phyloP scores from a whole-genome alignment of 2,113 vertebrate genomes.

The Sakesphorus luctuosus region DNA sequence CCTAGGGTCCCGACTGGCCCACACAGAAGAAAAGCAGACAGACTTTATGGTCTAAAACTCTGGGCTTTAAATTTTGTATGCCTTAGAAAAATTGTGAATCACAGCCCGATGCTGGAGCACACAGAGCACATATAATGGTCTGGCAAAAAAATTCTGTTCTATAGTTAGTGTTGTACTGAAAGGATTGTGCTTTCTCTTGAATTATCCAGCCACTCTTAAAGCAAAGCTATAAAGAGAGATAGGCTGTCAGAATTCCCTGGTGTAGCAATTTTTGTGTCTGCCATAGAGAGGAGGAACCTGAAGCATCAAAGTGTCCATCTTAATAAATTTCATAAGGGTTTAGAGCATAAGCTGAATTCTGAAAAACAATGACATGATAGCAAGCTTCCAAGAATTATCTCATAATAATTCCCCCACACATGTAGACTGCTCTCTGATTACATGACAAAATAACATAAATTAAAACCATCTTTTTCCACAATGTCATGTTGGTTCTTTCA shows the following conservation, averaged over 20 bases:
- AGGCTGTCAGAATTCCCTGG: neutral
- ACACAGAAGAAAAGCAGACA: neutral
- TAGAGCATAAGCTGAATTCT: neutral
- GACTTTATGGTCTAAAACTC: neutral
- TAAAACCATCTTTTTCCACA: conserved; percentile 20
- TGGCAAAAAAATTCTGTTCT: neutral
- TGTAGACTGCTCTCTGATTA: conserved; percentile 19
- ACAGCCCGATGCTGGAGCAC: neutral
- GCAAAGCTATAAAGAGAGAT: neutral
- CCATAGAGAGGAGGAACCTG: neutral
- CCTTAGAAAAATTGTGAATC: neutral
- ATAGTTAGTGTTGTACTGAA: neutral
- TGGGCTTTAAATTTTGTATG: neutral
- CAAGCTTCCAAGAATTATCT: conserved; percentile 52
- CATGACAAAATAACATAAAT: conserved; percentile 6
- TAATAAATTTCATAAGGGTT: conserved; percentile 33
- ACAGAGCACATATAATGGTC: neutral
- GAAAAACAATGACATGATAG: conserved; percentile 29
- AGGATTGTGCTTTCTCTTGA: neutral
- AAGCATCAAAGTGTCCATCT: neutral
- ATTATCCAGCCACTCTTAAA: neutral
- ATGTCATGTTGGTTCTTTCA: neutral
- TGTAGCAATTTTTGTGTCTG: neutral
- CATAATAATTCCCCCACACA: conserved; percentile 14
- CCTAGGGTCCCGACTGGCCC: neutral